Base-by-base conservation (phyloP, 2,113 vertebrate genomes). In the Alaudala cheleensis region DNA sequence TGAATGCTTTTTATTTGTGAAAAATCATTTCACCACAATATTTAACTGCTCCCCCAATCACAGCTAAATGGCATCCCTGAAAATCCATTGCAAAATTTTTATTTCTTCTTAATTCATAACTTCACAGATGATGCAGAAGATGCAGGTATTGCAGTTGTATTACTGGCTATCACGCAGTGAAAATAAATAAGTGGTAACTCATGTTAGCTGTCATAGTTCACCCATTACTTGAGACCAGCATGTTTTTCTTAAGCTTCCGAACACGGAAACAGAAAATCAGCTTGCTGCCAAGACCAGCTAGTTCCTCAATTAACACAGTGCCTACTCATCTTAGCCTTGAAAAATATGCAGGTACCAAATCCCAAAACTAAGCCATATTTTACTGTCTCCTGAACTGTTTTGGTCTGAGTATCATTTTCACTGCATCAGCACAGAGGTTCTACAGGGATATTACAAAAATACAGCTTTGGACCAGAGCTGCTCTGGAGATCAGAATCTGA, bases 121-220 rank as follows among this genome's bases (percentile, higher is more conserved):
- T 81, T 81, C 61, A 86, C 71, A 81, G 34, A 44, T 66, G 51
- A 90, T 66, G 34, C 42, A 87, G 50, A 87, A 69, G 72, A 72
- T 19, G n/a, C 44, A 64, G 80, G 73, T 42, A 58, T 3, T 54
- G 17, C 31, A 90, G 45, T 14, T 42, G 16, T 22, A 72, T 24
- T 57, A 76, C 58, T 67, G 70, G 12, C 24, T 90, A 31, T 54
- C 73, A 91, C 34, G 23, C 29, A 78, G 67, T 73, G 91, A 65
- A 91, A 92, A 76, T 13, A 28, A 2, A 20, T 2, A 28, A 86
- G 37, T 9, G 67, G 9, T 34, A 92, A 67, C 25, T 34, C 33
- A 22, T 57, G 64, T 40, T 2, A 77, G 6, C n/a, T 65, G 45
- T 34, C 50, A 86, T 44, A 70, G 34, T 19, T 93, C 47, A 73